Evolutionary conservation across 1,140 invertebrate genomes (phyloP), one percentile per base, ranked within the genome.

Genomic region (Calycopis cecrops): DNA sequence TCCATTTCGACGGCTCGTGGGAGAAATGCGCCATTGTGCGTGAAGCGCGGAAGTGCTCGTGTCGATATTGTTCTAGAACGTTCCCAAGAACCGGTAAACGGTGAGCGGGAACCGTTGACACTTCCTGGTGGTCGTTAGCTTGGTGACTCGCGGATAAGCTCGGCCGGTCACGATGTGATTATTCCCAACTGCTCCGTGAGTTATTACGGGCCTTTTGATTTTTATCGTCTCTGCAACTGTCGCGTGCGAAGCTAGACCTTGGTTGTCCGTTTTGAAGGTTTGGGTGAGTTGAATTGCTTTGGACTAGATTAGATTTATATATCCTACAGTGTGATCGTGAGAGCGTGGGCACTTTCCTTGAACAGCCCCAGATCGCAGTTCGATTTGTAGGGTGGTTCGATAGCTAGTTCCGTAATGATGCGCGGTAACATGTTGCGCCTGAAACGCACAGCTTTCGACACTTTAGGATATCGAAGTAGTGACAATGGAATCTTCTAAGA

Each of bases 101-200:
- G 78, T 72, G 80, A 81, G 76, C 73, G 72, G 72, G 81, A 86
- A 79, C 71, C 71, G 78, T 62, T 65, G 60, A 57, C 57, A 74
- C 76, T 84, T 84, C 80, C 80, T 79, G 70, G 73, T 76, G 59
- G 65, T 59, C 77, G 76, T 78, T 85, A 84, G 76, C 73, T 28
- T 56, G 48, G 21, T 59, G 65, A 61, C 62, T 62, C 64, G 64
- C 62, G 67, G 78, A 83, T 82, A 79, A 79, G 73, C 69, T 63
- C 68, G 67, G 63, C 57, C 33, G 77, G 79, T 85, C 79, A 85
- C 82, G 82, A 82, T 60, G 63, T 58, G 60, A 69, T 62, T 71
- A 78, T 77, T 76, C 67, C 67, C 59, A 62, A 59, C 62, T 62
- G 65, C 59, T 28, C 59, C 62, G 59, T 52, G 67, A 69, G 67